Conservation (phyloP, 2,888 invertebrate genomes). For the Volucella inanis region DNA sequence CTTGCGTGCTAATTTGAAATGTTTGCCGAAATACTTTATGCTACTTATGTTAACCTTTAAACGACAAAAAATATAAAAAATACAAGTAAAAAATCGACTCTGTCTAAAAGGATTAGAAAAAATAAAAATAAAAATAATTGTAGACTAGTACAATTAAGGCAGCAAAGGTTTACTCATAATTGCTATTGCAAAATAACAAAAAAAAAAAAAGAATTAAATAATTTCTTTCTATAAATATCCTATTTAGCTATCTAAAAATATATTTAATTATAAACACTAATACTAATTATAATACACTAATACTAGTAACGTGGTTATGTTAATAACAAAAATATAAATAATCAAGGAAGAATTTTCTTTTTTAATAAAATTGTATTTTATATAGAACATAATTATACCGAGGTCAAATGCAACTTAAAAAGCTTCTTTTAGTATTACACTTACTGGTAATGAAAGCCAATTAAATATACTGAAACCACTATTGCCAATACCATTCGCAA, state of each 20-base stretch:
- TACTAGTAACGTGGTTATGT: conserved; percentile 52
- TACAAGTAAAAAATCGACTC: conserved; percentile 6
- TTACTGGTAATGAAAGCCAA: no score
- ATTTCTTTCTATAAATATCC: conserved; percentile 42
- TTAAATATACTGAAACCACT: no score
- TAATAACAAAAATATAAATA: conserved; percentile 49
- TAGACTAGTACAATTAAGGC: conserved; percentile 24
- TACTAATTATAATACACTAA: no score
- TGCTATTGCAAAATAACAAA: conserved; percentile 26
- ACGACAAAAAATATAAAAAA: conserved; percentile 31
- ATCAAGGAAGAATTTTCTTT: conserved; percentile 57
- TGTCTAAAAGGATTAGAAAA: conserved; percentile 7
- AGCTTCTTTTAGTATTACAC: no score
- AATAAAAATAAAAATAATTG: conserved; percentile 2
- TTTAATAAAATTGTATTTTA: not conserved
- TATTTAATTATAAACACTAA: conserved; percentile 44
- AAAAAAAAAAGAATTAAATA: not conserved
- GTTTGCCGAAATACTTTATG: conserved; percentile 48
- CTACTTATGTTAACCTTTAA: conserved; percentile 53
- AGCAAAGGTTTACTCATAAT: conserved; percentile 31
- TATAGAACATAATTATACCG: no score
- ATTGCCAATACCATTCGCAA: no score
- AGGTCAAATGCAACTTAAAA: no score
- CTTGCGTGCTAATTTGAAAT: conserved; percentile 37
- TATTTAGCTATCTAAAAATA: conserved; percentile 48